These are phyloP conservation scores for Nineta flava DNA, from an alignment of 2,888 invertebrate genomes.

Conservation along the genomic window DNA sequence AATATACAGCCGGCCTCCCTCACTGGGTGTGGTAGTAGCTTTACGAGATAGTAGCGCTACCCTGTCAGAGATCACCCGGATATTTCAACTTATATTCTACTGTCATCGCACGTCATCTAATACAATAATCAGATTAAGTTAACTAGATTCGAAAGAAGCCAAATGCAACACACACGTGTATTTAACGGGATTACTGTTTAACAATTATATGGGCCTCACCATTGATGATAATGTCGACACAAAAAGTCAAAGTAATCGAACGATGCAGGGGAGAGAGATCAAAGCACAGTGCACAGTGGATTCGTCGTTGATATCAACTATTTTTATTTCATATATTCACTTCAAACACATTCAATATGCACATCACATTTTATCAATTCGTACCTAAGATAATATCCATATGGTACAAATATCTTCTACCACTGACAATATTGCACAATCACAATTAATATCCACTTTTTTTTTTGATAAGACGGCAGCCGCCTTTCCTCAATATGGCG, in stretches of 20 bases:
- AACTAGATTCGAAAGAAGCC: slow-evolving; percentile 64
- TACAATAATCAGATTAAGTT: slow-evolving; percentile 52
- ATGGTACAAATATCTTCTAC: slow-evolving; percentile 24
- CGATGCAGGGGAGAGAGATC: slow-evolving; percentile 35
- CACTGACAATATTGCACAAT: slow-evolving; percentile 22
- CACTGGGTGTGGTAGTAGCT: slow-evolving; percentile 41
- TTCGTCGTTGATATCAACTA: slow-evolving; percentile 25
- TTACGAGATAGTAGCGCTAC: slow-evolving; percentile 41
- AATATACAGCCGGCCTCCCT: slow-evolving; percentile 26
- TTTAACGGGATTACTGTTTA: slow-evolving; percentile 40
- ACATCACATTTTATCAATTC: slow-evolving; percentile 13
- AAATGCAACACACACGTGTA: slow-evolving; percentile 41
- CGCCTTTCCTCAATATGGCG: slow-evolving; percentile 63
- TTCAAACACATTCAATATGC: neutral
- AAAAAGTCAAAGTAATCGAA: slow-evolving; percentile 22
- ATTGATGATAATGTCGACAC: slow-evolving; percentile 32
- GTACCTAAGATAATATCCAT: slow-evolving; percentile 42
- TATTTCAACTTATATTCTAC: slow-evolving; percentile 41
- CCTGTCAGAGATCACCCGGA: slow-evolving; percentile 46
- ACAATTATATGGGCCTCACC: too few species aligned
- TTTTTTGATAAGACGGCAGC: slow-evolving; percentile 44
- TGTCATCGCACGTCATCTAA: slow-evolving; percentile 16
- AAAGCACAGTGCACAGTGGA: slow-evolving; percentile 36
- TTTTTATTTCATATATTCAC: too few species aligned
- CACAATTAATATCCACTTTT: slow-evolving; percentile 18